phyloP scores from a whole-genome alignment of 37 sponge, comb jelly and placozoan genomes.

The Diacarnus erythraeanus region DNA sequence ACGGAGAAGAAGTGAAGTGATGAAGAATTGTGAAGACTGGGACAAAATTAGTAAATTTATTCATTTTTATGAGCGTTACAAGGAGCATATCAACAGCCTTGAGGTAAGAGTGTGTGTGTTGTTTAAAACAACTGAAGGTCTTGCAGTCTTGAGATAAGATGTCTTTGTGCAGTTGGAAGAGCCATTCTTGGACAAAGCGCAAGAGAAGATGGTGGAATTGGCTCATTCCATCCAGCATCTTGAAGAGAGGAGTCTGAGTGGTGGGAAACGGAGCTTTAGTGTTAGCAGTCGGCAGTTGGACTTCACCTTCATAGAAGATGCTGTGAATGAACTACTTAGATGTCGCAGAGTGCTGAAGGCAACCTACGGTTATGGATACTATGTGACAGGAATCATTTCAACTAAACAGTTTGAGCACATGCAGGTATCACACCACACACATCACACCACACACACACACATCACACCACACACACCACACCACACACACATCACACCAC shows the following conservation, averaged over 20 bases:
- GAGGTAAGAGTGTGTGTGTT: constrained; percentile 17
- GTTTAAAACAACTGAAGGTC: not conserved
- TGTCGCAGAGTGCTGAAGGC: constrained; percentile 63
- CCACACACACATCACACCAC: no score
- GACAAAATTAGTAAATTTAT: constrained; percentile 42
- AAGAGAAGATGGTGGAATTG: constrained; percentile 59
- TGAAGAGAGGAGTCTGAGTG: not conserved
- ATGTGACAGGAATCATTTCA: constrained; percentile 23
- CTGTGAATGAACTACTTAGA: constrained; percentile 65
- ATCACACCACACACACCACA: no score
- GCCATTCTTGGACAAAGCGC: constrained; percentile 52
- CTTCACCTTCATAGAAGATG: constrained; percentile 69
- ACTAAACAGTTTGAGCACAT: constrained; percentile 43
- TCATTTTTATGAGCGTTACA: constrained; percentile 57
- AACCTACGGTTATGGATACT: constrained; percentile 76
- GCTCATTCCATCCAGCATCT: constrained; percentile 23
- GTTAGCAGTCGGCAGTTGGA: not conserved
- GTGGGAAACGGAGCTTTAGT: not conserved
- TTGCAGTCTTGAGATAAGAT: not conserved
- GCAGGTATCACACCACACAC: no score
- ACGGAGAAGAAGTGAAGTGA: not conserved
- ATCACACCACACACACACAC: no score
- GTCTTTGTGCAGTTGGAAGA: constrained; percentile 58
- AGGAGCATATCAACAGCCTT: constrained; percentile 46
- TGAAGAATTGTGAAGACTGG: constrained; percentile 27